Base-by-base conservation (phyloP, 2,113 vertebrate species). In the Cyphomyrus plagiostoma region DNA sequence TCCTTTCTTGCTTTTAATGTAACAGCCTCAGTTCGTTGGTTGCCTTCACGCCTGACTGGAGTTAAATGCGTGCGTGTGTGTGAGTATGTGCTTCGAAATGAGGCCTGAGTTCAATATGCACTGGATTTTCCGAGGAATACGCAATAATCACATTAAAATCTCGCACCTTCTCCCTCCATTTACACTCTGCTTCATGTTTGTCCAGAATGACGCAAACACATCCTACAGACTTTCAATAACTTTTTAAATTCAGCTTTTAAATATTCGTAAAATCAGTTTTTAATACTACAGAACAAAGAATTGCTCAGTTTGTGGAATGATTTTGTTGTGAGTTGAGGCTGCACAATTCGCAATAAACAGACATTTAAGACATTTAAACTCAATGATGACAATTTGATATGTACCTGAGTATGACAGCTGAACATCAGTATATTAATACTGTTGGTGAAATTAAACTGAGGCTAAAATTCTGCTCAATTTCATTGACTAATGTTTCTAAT, bases 401-500 rank as follows among this genome's bases (percentile, higher is more conserved):
- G 35, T 11, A 70, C 11, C 26, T 30, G 10, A 70, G 10, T 30
- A 70, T 11, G 62, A 70, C 62, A 70, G 19, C 74, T 80, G 74
- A 42, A 80, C 35, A 19, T 80, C 74, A 80, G 35, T 42, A 35
- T 85, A 48, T 84, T 84, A 23, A 35, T 46, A n/a, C 17, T 45
- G 19, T 8, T 21, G 11, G 17, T 84, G 88, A 39, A 46, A n/a
- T 84, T 82, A 58, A 62, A 62, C 53, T 84, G 49, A 58, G 80
- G 52, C 23, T 19, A 45, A n/a, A 58, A 89, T 45, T 85, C 80
- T 3, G 15, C 15, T 53, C 35, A 58, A 58, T 53, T 46, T 62
- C 94, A 95, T 95, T 94, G 94, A 94, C 94, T 95, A 95, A 96
- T 95, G 94, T 92, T 94, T 94, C 95, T 96, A 94, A 93, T 93